Evolutionary conservation across 2,888 invertebrate genomes (phyloP).

Genomic region (Hermodice carunculata): DNA sequence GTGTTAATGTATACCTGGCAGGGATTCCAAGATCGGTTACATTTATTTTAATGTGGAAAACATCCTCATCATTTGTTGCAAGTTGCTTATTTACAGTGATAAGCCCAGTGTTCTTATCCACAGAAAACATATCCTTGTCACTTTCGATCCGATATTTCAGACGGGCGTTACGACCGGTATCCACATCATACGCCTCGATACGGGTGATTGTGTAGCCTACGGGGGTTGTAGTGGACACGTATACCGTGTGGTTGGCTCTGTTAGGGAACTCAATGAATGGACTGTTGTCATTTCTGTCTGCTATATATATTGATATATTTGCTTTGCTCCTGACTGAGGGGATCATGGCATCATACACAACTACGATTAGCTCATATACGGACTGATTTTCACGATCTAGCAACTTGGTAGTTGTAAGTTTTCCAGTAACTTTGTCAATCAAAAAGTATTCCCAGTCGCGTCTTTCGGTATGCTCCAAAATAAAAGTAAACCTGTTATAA

Average conservation of each 20-base stretch:
- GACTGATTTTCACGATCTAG: conserved; percentile 32
- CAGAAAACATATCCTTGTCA: no score
- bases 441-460: conserved; percentile 17
- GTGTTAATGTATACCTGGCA: no score
- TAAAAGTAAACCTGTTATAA: conserved; percentile 21
- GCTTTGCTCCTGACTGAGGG: conserved; percentile 23
- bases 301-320: conserved; percentile 29
- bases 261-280: conserved; percentile 35
- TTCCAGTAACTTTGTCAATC: conserved; percentile 23
- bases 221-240: conserved; percentile 14
- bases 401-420: conserved; percentile 16
- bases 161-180: conserved; percentile 32
- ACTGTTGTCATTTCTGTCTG: conserved; percentile 38
- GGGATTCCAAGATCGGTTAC: no score
- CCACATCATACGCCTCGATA: conserved; percentile 35
- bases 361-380: conserved; percentile 24
- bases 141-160: conserved; percentile 29
- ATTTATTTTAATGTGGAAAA: no score
- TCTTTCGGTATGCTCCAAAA: conserved; percentile 15
- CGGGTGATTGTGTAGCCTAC: conserved; percentile 18
- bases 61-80: no score
- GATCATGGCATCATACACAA: conserved; percentile 8
- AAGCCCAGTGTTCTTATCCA: no score
- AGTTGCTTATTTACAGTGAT: no score
- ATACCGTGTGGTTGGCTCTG: conserved; percentile 26